Percentiles rank a stretch among this genome's conserved stretches.
These are phyloP conservation scores for Leucoraja ocellata DNA, from an alignment of 2,797 vertebrate species.

Conservation along the genomic window DNA sequence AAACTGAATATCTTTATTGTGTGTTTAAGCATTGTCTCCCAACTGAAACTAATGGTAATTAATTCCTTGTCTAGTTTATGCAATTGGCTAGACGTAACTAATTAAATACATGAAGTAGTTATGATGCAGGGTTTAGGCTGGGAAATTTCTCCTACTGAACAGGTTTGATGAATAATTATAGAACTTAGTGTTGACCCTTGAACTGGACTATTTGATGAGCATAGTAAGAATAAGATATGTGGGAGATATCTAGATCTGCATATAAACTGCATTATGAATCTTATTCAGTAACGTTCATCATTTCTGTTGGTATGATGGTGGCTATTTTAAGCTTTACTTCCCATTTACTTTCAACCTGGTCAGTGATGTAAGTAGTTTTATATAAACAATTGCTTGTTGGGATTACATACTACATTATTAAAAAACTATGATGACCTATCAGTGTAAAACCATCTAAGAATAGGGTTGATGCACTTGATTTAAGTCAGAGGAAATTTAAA, in stretches of 20 bases:
- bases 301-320: neutral
- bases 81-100: slow-evolving; percentile 16
- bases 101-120: slow-evolving; percentile 12
- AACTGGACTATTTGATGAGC: neutral
- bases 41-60: neutral
- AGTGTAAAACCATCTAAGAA: neutral
- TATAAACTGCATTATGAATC: neutral
- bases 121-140: slow-evolving; percentile 1
- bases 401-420: neutral
- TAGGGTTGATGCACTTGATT: neutral
- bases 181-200: neutral
- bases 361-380: neutral
- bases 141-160: slow-evolving; percentile 24
- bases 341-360: neutral
- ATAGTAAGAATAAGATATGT: neutral
- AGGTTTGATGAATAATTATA: neutral
- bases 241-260: neutral
- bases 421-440: neutral
- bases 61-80: slow-evolving; percentile 29
- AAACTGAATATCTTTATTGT: neutral
- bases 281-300: neutral
- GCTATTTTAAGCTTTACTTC: neutral
- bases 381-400: neutral
- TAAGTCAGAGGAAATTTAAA: neutral
- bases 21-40: slow-evolving; percentile 17